Evolutionary conservation across 2,797 vertebrate genomes (phyloP).

Genomic region (Euthynnus affinis): DNA sequence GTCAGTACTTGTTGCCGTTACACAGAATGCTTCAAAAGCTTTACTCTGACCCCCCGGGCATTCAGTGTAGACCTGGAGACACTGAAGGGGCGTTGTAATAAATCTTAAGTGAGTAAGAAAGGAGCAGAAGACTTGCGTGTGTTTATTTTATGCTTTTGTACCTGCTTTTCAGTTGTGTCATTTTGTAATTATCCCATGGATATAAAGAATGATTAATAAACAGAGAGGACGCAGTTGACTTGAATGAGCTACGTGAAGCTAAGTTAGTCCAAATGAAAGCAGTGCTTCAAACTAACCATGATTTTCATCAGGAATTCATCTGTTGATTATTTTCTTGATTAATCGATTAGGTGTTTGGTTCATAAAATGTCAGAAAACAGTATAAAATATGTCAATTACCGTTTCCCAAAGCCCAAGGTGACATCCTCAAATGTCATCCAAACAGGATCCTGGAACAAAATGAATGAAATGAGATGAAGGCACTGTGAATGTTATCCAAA

Average conservation of each 20-base stretch:
- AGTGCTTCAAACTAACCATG: too few species aligned
- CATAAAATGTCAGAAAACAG: neutral
- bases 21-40: conserved; percentile 11
- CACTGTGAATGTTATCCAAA: neutral
- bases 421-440: too few species aligned
- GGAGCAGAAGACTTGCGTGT: neutral
- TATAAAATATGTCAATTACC: too few species aligned
- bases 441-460: too few species aligned
- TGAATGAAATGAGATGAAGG: too few species aligned
- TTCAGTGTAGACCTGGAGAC: neutral
- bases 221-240: neutral
- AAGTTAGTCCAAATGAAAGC: neutral
- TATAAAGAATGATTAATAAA: neutral
- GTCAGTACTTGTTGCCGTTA: conserved; percentile 45
- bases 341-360: too few species aligned
- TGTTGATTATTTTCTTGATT: too few species aligned
- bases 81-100: neutral
- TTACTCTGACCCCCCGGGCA: neutral
- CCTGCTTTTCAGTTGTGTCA: too few species aligned
- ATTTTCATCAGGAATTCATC: too few species aligned
- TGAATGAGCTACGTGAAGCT: neutral
- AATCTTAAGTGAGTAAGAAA: neutral
- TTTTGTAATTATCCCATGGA: neutral
- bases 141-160: neutral
- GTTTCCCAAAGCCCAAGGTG: too few species aligned